Evolutionary conservation across 2,888 invertebrate species (phyloP), one percentile per base, ranked within the genome.

Genomic region (Pyrrhia umbra): DNA sequence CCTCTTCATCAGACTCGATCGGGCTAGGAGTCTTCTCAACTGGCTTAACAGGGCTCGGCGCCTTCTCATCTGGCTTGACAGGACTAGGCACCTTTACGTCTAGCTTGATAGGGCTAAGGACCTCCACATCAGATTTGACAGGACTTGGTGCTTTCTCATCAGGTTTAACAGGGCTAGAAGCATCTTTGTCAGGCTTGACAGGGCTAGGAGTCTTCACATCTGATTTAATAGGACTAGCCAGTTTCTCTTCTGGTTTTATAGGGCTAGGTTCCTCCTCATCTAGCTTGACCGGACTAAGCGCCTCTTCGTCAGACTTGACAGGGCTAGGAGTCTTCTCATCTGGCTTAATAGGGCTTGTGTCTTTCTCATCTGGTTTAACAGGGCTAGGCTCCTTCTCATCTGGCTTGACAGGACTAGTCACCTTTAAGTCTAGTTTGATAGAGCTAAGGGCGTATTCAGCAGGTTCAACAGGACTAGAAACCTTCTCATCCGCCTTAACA

Each of bases 321-420:
- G 23, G 6, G 23, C 23, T 23, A 23, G 6, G 23, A 2, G 6
- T 4, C 27, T 27, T 27, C 27, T 1, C 27, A 10, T 27, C 27
- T 8, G 2, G 27, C 27, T 27, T 27, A 2, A 27, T 10, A 0
- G 2, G 1, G 27, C 8, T 9, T 1, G 8, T 37, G 1, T 49
- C 40, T n/a, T 63, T 64, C 4, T 73, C 66, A 8, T 72, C 73
- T 0, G 34, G 47, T 4, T 58, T 45, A 2, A 49, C 25, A 34
- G 13, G 10, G 30, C 21, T 57, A 9, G 13, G 18, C 25, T 15
- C 0, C 23, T 52, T 51, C 2, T 39, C 30, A 20, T 42, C 42
- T 9, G 25, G 18, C 6, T 64, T 54, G 2, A 30, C 25, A 1
- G 30, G 16, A 3, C 20, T 57, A 0, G 43, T 47, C 16, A 16